Evolutionary conservation across 2,113 vertebrate species (phyloP).

Genomic region (Hippocampus mohnikei): DNA sequence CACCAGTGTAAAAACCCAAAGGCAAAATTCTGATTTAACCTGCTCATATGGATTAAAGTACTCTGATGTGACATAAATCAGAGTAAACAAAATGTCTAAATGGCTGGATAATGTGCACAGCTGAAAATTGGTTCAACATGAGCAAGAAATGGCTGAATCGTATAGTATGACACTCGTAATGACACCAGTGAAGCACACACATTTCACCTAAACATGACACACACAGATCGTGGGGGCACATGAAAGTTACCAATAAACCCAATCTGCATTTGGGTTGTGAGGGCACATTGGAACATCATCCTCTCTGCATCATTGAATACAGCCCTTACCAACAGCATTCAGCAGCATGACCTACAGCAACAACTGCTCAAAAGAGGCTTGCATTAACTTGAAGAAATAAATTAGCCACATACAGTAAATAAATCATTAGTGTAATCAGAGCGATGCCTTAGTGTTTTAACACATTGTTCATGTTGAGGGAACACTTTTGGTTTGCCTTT

Average conservation of each 20-base stretch:
- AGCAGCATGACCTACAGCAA: neutral
- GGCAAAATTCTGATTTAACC: constrained; percentile 11
- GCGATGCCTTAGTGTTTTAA: neutral
- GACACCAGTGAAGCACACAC: neutral
- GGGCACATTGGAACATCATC: neutral
- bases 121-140: neutral
- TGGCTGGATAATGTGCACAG: neutral
- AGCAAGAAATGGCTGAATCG: neutral
- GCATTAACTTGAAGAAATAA: neutral
- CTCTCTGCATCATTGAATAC: neutral
- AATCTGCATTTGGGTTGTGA: neutral
- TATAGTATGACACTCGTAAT: neutral
- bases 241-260: neutral
- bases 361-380: neutral
- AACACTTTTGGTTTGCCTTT: constrained; percentile 24
- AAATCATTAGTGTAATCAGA: neutral
- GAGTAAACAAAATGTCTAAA: neutral
- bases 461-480: constrained; percentile 16
- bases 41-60: neutral
- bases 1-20: constrained; percentile 3
- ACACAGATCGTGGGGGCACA: neutral
- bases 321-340: neutral
- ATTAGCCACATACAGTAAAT: constrained; percentile 3
- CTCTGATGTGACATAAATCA: neutral
- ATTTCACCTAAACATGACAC: neutral